Percentiles rank a stretch among this genome's conserved stretches.
Conservation (phyloP, 2,888 invertebrate species). For the Chrysolina haemoptera region DNA sequence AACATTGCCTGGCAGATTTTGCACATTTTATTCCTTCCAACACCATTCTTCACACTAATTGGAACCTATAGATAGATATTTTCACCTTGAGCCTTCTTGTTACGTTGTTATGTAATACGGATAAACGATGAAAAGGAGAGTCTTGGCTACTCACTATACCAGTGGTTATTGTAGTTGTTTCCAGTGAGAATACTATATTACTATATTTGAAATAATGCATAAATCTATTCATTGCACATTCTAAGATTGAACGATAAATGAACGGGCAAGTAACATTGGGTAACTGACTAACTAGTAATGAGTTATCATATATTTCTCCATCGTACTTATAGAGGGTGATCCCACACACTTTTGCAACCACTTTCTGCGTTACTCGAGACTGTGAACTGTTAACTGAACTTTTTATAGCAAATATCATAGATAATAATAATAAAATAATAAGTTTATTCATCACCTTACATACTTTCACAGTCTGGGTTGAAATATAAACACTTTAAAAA, state of each 20-base stretch:
- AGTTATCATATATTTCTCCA: background rate
- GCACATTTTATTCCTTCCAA: no score
- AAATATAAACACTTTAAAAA: no score
- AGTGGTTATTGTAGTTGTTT: background rate
- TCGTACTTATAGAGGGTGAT: background rate
- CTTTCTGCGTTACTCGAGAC: no score
- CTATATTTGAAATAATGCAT: background rate
- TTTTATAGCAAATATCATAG: background rate
- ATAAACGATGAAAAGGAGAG: background rate
- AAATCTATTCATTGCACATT: slow-evolving; percentile 4
- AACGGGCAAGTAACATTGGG: background rate
- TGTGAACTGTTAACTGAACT: no score
- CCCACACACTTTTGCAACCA: background rate
- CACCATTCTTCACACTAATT: no score
- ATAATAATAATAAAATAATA: no score
- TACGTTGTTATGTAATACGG: background rate
- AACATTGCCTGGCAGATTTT: no score
- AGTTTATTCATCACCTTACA: no score
- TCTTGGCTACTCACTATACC: background rate
- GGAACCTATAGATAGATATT: background rate
- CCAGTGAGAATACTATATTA: background rate
- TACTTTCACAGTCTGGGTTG: no score
- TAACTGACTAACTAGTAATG: background rate
- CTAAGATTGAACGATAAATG: slow-evolving; percentile 1
- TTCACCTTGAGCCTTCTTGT: background rate